Percentiles rank a stretch among this genome's conserved stretches.
phyloP scores from a whole-genome alignment of 2,113 vertebrate species.

The Harpagus bidentatus region DNA sequence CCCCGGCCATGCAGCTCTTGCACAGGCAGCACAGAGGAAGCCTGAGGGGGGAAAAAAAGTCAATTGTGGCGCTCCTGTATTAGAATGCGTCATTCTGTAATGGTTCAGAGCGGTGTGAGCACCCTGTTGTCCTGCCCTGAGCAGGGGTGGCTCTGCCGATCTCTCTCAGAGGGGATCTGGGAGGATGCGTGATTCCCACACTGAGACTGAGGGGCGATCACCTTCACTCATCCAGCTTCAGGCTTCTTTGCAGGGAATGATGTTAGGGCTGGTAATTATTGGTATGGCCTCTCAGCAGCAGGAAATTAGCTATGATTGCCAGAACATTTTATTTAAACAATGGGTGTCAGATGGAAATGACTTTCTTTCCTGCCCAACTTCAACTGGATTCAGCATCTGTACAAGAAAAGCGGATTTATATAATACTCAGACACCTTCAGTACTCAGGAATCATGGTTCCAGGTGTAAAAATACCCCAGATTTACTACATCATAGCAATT shows the following conservation, averaged over 20 bases:
- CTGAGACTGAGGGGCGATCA: neutral
- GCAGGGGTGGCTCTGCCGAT: neutral
- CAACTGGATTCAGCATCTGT: neutral
- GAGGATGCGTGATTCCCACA: neutral
- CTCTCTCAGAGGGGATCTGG: neutral
- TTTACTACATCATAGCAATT: neutral
- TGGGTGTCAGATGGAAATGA: neutral
- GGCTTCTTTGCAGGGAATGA: neutral
- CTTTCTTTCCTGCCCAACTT: neutral
- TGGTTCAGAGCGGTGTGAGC: neutral
- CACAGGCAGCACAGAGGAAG: neutral
- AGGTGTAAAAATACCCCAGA: neutral
- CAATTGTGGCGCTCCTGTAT: neutral
- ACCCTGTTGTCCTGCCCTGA: neutral
- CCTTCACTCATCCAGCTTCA: neutral
- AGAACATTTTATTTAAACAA: neutral
- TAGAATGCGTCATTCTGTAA: neutral
- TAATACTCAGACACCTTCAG: neutral
- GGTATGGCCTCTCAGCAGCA: neutral
- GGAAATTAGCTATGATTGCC: neutral
- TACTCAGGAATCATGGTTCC: neutral
- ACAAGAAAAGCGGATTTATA: neutral
- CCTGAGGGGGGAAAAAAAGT: neutral
- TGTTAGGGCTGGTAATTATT: neutral
- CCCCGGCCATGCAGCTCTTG: neutral